phyloP scores from a whole-genome alignment of 2,888 invertebrate species.

The Iphiclides podalirius region DNA sequence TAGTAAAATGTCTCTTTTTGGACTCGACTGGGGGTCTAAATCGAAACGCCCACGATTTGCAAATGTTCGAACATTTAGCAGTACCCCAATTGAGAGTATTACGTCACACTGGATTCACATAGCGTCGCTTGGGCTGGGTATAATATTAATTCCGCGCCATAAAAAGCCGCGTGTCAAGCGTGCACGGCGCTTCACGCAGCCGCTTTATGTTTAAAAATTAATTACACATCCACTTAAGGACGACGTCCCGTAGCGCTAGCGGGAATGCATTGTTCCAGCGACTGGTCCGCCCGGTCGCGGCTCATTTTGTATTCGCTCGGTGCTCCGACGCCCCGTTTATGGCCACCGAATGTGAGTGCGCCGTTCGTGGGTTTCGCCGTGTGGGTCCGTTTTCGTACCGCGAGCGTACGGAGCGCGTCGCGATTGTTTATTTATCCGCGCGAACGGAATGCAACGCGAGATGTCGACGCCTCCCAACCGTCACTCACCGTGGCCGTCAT shows the following conservation, averaged over 20 bases:
- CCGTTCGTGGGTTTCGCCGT: neutral
- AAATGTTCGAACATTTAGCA: no score
- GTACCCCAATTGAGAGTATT: no score
- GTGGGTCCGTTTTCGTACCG: no score
- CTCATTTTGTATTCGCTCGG: slow-evolving; percentile 16
- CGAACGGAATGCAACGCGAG: no score
- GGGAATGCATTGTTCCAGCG: slow-evolving; percentile 51
- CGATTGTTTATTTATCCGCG: no score
- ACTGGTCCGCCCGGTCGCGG: slow-evolving; percentile 32
- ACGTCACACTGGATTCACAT: no score
- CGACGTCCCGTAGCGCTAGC: slow-evolving; percentile 52
- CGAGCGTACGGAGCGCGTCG: no score
- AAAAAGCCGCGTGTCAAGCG: neutral
- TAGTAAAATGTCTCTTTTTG: no score
- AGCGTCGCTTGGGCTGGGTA: no score
- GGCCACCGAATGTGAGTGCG: slow-evolving; percentile 2
- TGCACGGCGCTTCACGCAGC: slow-evolving; percentile 5
- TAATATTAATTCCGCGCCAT: neutral
- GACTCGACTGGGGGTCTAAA: no score
- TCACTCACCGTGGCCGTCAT: slow-evolving; percentile 51
- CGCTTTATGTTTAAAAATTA: slow-evolving; percentile 46
- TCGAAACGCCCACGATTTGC: no score
- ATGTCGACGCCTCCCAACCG: neutral
- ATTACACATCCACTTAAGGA: slow-evolving; percentile 47
- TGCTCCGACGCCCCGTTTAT: slow-evolving; percentile 10